Evolutionary conservation across 2,113 vertebrate genomes (phyloP).

Genomic region (Paramormyrops kingsleyae): DNA sequence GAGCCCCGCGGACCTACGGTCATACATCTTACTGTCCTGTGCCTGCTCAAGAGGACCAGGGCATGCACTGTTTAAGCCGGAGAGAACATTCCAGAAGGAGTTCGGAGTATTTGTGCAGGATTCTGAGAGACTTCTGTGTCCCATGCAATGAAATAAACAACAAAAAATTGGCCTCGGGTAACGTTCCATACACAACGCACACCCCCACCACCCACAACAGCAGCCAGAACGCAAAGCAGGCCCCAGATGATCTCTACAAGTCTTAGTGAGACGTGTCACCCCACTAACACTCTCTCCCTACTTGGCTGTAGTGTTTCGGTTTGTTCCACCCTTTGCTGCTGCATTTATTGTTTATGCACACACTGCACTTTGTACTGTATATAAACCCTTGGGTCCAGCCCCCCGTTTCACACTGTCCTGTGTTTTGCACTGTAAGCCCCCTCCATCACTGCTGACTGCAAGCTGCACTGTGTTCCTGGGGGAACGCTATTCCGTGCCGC

Average conservation of each 20-base stretch:
- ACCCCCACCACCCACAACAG: background rate
- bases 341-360: background rate
- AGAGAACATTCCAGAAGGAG: background rate
- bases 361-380: background rate
- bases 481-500: background rate
- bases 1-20: background rate
- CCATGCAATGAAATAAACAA: background rate
- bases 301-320: background rate
- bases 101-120: background rate
- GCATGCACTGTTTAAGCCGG: background rate
- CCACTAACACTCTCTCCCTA: background rate
- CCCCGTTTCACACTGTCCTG: background rate
- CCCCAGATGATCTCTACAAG: background rate
- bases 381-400: background rate
- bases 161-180: background rate
- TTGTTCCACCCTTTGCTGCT: background rate
- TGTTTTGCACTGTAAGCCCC: background rate
- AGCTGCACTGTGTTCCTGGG: background rate
- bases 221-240: background rate
- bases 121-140: background rate
- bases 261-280: background rate
- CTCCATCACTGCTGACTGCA: background rate
- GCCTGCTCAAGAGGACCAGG: background rate
- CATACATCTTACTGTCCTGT: background rate
- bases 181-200: background rate